Evolutionary conservation across 1,140 invertebrate genomes (phyloP).

Genomic region (Trichogramma pretiosum): DNA sequence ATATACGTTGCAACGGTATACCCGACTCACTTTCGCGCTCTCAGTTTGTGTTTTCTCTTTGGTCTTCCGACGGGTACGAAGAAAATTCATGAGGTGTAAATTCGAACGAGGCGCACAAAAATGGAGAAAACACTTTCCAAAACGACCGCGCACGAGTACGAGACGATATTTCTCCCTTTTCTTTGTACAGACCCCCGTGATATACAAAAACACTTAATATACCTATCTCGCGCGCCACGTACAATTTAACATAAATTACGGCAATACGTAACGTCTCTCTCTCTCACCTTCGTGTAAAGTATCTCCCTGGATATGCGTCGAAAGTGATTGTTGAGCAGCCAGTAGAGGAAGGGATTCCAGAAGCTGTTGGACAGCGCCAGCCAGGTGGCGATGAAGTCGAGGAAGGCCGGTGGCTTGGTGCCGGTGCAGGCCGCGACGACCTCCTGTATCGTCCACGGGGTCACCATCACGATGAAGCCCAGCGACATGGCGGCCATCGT

Average conservation of each 20-base stretch:
- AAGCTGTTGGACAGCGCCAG: conserved; percentile 76
- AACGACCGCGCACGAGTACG: neutral
- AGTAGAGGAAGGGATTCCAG: conserved; percentile 82
- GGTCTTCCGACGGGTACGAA: no score
- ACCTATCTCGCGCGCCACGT: no score
- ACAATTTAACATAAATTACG: no score
- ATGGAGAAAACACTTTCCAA: neutral
- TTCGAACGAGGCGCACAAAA: conserved; percentile 9
- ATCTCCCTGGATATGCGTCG: conserved; percentile 67
- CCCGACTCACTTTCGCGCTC: no score
- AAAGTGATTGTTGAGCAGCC: conserved; percentile 77
- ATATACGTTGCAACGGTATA: no score
- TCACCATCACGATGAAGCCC: conserved; percentile 80
- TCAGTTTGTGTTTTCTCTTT: no score
- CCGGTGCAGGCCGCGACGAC: conserved; percentile 79
- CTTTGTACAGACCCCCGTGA: no score
- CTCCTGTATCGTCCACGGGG: conserved; percentile 80
- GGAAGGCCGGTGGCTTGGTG: conserved; percentile 64
- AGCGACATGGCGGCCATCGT: conserved; percentile 83
- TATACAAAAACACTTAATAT: no score
- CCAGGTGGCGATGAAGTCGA: conserved; percentile 79
- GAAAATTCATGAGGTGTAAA: conserved; percentile 29
- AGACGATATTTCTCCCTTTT: neutral
- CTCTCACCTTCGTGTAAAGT: conserved; percentile 61
- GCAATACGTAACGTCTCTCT: neutral